A percentile compares a stretch with the other conserved stretches of the same genome.
These are phyloP conservation scores for Botia kubotai DNA, from an alignment of 2,797 vertebrate genomes.

Conservation along the genomic window DNA sequence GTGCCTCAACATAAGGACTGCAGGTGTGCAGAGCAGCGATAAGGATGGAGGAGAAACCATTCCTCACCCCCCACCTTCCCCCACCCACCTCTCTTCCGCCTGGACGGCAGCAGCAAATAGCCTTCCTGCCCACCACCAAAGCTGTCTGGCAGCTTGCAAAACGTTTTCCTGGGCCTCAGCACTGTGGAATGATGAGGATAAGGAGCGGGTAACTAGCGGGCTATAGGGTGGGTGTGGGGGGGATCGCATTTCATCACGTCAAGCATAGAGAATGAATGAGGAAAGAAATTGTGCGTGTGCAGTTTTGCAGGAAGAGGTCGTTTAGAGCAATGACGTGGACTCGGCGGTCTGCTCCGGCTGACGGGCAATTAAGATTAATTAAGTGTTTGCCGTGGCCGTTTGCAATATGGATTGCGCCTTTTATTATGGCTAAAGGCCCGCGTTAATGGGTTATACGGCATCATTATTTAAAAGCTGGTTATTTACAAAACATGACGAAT, in stretches of 20 bases:
- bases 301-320: slow-evolving; percentile 68
- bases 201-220: slow-evolving; percentile 71
- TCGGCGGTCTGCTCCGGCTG: slow-evolving; percentile 69
- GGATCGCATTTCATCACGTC: slow-evolving; percentile 76
- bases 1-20: slow-evolving; percentile 78
- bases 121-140: slow-evolving; percentile 78
- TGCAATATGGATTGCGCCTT: slow-evolving; percentile 71
- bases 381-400: slow-evolving; percentile 72
- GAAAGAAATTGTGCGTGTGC: slow-evolving; percentile 68
- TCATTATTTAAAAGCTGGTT: slow-evolving; percentile 64
- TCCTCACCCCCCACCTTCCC: slow-evolving; percentile 74
- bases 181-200: slow-evolving; percentile 74
- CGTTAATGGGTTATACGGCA: slow-evolving; percentile 63
- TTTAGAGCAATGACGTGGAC: slow-evolving; percentile 73
- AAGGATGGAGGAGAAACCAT: slow-evolving; percentile 80
- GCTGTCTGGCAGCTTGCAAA: slow-evolving; percentile 75
- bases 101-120: slow-evolving; percentile 74
- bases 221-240: slow-evolving; percentile 12
- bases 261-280: slow-evolving; percentile 60
- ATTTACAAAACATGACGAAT: slow-evolving; percentile 67
- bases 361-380: slow-evolving; percentile 81
- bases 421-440: slow-evolving; percentile 70
- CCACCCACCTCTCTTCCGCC: slow-evolving; percentile 47
- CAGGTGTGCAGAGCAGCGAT: slow-evolving; percentile 83
- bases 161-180: slow-evolving; percentile 70